phyloP scores from a whole-genome alignment of 2,113 vertebrate genomes.

The Epinephelus cyanopodus region DNA sequence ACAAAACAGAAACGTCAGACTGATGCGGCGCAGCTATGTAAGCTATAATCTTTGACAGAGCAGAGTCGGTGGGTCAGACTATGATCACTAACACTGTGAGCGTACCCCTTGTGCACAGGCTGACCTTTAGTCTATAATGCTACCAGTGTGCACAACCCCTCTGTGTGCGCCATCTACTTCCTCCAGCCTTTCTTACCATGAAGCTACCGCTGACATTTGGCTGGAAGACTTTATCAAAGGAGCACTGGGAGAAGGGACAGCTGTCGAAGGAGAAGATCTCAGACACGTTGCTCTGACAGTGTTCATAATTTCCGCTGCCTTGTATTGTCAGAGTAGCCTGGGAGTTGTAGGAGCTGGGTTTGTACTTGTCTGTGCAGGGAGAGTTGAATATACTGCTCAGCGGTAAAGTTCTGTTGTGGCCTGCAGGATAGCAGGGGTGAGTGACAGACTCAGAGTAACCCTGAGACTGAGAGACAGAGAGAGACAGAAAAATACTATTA shows the following conservation, averaged over 20 bases:
- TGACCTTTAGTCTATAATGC: slow-evolving; percentile 3
- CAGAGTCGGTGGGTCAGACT: background rate
- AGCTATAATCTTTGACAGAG: background rate
- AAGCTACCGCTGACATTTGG: slow-evolving; percentile 81
- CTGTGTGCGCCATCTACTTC: background rate
- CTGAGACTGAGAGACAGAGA: slow-evolving; percentile 71
- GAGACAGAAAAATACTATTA: background rate
- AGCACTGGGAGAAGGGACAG: slow-evolving; percentile 83
- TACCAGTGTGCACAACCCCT: background rate
- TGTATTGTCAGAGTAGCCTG: slow-evolving; percentile 51
- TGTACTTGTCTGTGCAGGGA: slow-evolving; percentile 75
- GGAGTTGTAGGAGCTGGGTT: slow-evolving; percentile 62
- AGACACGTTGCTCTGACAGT: slow-evolving; percentile 78
- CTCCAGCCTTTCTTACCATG: slow-evolving; percentile 71
- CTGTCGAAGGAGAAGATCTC: slow-evolving; percentile 78
- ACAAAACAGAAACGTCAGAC: background rate
- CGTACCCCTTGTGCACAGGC: background rate
- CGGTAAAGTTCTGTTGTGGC: slow-evolving; percentile 38
- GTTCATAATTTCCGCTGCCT: slow-evolving; percentile 79
- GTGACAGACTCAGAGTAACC: slow-evolving; percentile 45
- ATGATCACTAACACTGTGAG: background rate
- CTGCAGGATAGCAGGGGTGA: slow-evolving; percentile 83
- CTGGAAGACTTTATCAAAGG: slow-evolving; percentile 84
- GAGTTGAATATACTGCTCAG: slow-evolving; percentile 76
- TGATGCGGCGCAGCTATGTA: too few species aligned